Percentiles rank a stretch among this genome's conserved stretches.
These are phyloP conservation scores for Phymastichus coffea DNA, from an alignment of 1,140 invertebrate genomes.

Conservation along the genomic window DNA sequence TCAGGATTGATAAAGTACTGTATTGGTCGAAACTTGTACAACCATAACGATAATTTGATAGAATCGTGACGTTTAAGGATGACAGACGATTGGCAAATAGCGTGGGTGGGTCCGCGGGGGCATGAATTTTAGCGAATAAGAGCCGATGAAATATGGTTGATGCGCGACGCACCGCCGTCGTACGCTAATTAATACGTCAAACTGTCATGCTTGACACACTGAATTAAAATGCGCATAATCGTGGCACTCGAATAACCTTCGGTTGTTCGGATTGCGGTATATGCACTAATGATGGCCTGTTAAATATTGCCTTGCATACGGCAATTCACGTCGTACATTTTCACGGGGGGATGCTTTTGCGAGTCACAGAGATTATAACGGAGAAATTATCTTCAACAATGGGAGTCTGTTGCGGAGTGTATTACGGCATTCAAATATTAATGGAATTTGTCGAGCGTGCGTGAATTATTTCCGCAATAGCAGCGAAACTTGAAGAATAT, in stretches of 20 bases:
- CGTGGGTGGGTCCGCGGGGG: neutral
- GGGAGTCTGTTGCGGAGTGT: too few species aligned
- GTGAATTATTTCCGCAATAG: neutral
- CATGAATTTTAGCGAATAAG: slow-evolving; percentile 20
- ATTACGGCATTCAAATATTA: too few species aligned
- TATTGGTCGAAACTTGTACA: too few species aligned
- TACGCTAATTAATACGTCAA: slow-evolving; percentile 47
- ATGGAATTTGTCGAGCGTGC: too few species aligned
- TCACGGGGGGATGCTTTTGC: too few species aligned
- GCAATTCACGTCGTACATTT: neutral
- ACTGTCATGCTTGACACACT: slow-evolving; percentile 19
- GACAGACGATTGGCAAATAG: slow-evolving; percentile 23
- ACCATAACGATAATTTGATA: too few species aligned
- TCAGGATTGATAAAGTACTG: too few species aligned
- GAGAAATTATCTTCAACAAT: too few species aligned
- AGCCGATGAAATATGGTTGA: slow-evolving; percentile 6
- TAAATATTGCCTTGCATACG: slow-evolving; percentile 19
- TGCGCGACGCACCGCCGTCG: neutral
- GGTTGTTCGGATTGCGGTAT: slow-evolving; percentile 16
- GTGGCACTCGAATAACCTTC: slow-evolving; percentile 7
- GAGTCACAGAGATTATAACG: too few species aligned
- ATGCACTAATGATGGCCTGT: slow-evolving; percentile 3
- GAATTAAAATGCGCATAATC: slow-evolving; percentile 45
- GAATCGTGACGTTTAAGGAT: too few species aligned
- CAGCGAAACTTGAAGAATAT: too few species aligned